Conservation (phyloP, 2,888 invertebrate genomes). For the Tromatobia lineatoria region DNA sequence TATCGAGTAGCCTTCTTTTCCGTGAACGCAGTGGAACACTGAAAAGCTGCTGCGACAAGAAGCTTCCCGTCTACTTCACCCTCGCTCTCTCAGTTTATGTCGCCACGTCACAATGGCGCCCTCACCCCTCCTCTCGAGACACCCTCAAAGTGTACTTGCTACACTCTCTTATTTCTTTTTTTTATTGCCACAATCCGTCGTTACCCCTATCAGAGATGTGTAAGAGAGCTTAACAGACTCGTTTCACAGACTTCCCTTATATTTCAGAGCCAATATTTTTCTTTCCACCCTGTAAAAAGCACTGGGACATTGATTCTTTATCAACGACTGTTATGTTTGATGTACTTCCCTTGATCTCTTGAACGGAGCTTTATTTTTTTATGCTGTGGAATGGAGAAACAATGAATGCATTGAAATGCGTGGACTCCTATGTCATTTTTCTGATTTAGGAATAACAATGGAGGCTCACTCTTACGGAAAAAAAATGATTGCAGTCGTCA, state of each 20-base stretch:
- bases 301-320: too few relatives aligned
- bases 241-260: neutral
- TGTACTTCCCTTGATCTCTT: too few relatives aligned
- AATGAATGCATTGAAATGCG: too few relatives aligned
- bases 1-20: slow-evolving; percentile 29
- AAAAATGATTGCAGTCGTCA: too few relatives aligned
- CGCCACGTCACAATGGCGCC: slow-evolving; percentile 31
- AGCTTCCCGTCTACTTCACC: slow-evolving; percentile 34
- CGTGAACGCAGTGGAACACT: slow-evolving; percentile 11
- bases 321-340: too few relatives aligned
- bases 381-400: too few relatives aligned
- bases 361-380: too few relatives aligned
- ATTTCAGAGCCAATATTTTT: neutral
- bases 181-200: slow-evolving; percentile 44
- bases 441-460: too few relatives aligned
- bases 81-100: slow-evolving; percentile 21
- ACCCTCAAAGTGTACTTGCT: slow-evolving; percentile 42
- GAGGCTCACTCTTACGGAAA: too few relatives aligned
- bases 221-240: slow-evolving; percentile 30
- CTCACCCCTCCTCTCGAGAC: slow-evolving; percentile 26
- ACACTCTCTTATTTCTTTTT: slow-evolving; percentile 26
- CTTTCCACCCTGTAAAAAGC: too few relatives aligned
- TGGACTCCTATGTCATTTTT: too few relatives aligned
- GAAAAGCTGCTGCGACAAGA: slow-evolving; percentile 49
- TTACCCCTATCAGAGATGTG: slow-evolving; percentile 32